Conservation (phyloP, 2,113 vertebrate genomes). For the Polypterus senegalus region DNA sequence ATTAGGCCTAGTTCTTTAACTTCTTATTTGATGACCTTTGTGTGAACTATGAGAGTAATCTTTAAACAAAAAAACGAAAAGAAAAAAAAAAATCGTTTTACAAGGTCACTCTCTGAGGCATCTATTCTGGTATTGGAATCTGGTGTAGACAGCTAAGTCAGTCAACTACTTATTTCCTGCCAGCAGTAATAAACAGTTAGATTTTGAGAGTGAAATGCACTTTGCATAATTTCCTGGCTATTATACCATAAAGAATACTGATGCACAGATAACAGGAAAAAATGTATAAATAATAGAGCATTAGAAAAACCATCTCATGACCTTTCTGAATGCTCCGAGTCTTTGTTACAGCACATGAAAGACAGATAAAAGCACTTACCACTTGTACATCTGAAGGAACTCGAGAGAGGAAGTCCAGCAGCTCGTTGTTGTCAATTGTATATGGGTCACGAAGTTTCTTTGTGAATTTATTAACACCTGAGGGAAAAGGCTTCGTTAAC, state of each 20-base stretch:
- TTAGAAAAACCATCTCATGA: neutral
- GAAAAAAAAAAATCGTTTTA: too few relatives aligned
- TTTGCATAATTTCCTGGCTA: too few relatives aligned
- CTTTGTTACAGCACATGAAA: constrained; percentile 1
- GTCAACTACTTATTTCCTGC: too few relatives aligned
- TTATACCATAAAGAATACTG: neutral
- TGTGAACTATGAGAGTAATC: too few relatives aligned
- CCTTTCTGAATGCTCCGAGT: neutral
- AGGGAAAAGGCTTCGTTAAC: constrained; percentile 17
- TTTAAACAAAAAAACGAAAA: too few relatives aligned
- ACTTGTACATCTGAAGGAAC: constrained; percentile 93
- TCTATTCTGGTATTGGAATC: too few relatives aligned
- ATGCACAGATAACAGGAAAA: neutral
- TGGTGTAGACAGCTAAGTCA: too few relatives aligned
- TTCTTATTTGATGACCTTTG: too few relatives aligned
- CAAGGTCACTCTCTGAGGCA: too few relatives aligned
- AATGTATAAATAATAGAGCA: neutral
- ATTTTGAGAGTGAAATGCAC: too few relatives aligned
- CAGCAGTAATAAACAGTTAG: too few relatives aligned
- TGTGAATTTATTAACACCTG: constrained; percentile 97
- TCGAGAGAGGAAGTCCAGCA: constrained; percentile 93
- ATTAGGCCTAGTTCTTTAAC: too few relatives aligned
- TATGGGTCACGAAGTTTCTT: constrained; percentile 93
- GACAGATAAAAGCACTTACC: constrained; percentile 56
- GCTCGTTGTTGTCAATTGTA: constrained; percentile 92